phyloP scores from a whole-genome alignment of 2,888 invertebrate genomes.

The Xestia ashworthii region DNA sequence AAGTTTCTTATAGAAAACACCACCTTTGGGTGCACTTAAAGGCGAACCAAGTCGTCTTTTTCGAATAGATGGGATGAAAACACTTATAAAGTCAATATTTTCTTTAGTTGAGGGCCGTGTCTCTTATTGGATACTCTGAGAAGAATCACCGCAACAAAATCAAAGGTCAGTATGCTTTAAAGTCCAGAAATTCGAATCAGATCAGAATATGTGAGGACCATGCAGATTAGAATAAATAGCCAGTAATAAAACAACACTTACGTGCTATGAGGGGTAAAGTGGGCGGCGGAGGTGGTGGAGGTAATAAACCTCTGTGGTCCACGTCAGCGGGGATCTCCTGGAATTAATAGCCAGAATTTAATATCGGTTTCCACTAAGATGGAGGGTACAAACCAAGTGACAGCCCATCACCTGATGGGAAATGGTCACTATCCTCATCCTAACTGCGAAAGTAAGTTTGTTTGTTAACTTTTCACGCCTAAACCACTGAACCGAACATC shows the following conservation, averaged over 20 bases:
- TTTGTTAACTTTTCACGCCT: too few species aligned
- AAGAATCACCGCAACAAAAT: background rate
- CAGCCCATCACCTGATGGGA: background rate
- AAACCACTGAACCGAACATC: too few species aligned
- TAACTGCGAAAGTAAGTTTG: too few species aligned
- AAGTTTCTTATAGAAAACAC: too few species aligned
- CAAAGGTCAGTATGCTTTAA: background rate
- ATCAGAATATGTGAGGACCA: background rate
- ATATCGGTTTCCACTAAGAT: background rate
- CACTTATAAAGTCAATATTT: too few species aligned
- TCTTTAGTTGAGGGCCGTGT: too few species aligned
- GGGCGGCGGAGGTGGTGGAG: conserved; percentile 91
- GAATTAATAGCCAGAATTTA: background rate
- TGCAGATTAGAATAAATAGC: background rate
- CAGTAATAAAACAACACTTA: conserved; percentile 71
- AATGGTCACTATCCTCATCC: background rate
- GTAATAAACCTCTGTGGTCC: conserved; percentile 83
- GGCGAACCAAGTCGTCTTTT: too few species aligned
- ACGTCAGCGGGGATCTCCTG: conserved; percentile 81
- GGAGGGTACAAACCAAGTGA: background rate
- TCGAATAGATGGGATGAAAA: too few species aligned
- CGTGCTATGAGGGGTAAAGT: conserved; percentile 83
- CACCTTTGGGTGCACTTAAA: too few species aligned
- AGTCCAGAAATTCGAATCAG: background rate
- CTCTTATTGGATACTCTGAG: background rate